Conservation (phyloP, 2,888 invertebrate genomes). For the Polydrusus tereticollis region DNA sequence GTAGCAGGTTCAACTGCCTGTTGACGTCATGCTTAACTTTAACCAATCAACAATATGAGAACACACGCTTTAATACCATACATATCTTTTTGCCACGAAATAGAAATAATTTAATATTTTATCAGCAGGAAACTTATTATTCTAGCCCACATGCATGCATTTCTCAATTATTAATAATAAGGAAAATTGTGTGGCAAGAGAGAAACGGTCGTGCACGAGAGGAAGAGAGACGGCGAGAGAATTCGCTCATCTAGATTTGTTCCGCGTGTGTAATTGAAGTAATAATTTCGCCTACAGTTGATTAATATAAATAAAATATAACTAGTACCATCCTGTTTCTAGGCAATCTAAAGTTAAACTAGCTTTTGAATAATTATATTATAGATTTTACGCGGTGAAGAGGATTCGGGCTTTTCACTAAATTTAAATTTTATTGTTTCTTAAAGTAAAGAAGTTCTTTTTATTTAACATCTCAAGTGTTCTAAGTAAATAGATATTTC, state of each 20-base stretch:
- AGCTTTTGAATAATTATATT: constrained; percentile 12
- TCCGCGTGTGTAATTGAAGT: constrained; percentile 63
- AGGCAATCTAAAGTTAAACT: constrained; percentile 30
- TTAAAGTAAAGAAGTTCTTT: too few species aligned
- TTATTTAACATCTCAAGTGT: too few species aligned
- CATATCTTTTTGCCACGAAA: constrained; percentile 10
- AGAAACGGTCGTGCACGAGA: constrained; percentile 10
- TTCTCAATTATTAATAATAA: constrained; percentile 51
- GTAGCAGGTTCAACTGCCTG: too few species aligned
- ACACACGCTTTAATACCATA: not conserved
- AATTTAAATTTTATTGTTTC: too few species aligned
- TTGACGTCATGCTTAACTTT: not conserved
- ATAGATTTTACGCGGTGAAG: not conserved
- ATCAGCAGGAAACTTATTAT: constrained; percentile 47
- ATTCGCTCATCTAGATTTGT: constrained; percentile 56
- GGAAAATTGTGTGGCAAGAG: constrained; percentile 47
- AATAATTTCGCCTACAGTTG: constrained; percentile 67
- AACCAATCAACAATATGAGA: not conserved
- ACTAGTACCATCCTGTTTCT: constrained; percentile 64
- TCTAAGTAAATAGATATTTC: too few species aligned
- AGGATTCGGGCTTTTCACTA: not conserved
- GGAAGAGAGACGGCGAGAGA: constrained; percentile 27
- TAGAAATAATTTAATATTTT: constrained; percentile 40
- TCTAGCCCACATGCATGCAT: constrained; percentile 42
- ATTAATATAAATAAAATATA: constrained; percentile 68